These are phyloP conservation scores for Helicoverpa assulta DNA, from an alignment of 2,888 invertebrate species.

Conservation along the genomic window DNA sequence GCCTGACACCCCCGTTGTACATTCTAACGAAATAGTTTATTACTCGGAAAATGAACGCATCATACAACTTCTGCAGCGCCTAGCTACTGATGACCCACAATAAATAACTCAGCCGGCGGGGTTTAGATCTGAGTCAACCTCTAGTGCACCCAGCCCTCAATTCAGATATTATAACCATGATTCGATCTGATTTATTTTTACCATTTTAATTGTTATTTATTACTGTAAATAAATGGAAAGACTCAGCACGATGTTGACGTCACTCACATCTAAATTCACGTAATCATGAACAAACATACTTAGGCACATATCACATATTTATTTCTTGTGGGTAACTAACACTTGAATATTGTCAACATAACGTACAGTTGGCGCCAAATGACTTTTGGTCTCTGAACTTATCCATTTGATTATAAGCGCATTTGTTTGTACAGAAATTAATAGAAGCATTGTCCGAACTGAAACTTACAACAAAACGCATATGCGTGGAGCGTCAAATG, in stretches of 20 bases:
- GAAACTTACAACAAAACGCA: too few relatives aligned
- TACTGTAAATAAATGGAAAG: constrained; percentile 53
- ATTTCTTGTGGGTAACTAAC: constrained; percentile 81
- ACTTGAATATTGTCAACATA: constrained; percentile 71
- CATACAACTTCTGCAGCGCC: constrained; percentile 52
- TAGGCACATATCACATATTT: constrained; percentile 66
- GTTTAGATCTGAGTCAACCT: constrained; percentile 51
- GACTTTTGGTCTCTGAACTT: too few relatives aligned
- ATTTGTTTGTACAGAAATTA: too few relatives aligned
- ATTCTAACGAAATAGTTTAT: constrained; percentile 72
- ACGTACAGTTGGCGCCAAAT: constrained; percentile 26
- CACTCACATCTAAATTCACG: constrained; percentile 58
- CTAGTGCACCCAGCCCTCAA: constrained; percentile 8
- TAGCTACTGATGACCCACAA: constrained; percentile 67
- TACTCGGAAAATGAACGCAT: constrained; percentile 65
- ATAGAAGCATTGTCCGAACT: too few relatives aligned
- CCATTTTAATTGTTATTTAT: constrained; percentile 48
- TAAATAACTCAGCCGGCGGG: constrained; percentile 67
- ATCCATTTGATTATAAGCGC: too few relatives aligned
- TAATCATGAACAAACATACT: constrained; percentile 46
- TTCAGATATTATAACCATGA: constrained; percentile 20
- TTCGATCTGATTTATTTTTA: constrained; percentile 51
- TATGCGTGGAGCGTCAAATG: too few relatives aligned
- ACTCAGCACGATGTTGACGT: constrained; percentile 15
- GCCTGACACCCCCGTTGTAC: constrained; percentile 78